Conservation (phyloP, 2,797 vertebrate species). For the Geotrypetes seraphini region DNA sequence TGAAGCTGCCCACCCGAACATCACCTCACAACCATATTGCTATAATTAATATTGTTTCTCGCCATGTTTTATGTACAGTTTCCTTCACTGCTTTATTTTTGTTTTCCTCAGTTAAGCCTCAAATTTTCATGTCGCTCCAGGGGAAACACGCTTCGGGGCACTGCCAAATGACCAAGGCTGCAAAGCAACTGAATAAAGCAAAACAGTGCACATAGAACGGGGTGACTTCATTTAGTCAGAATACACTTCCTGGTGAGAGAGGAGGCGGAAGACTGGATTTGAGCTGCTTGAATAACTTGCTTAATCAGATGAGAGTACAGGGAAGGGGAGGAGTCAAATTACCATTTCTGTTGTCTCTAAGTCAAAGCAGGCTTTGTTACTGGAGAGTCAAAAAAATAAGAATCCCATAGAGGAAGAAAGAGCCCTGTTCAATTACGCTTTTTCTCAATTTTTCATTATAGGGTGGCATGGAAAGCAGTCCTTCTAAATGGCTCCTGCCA, state of each 20-base stretch:
- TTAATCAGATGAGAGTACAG: too few species aligned
- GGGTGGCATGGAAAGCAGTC: too few species aligned
- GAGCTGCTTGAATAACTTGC: too few species aligned
- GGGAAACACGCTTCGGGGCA: conserved; percentile 80
- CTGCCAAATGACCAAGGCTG: conserved; percentile 72
- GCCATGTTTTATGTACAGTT: conserved; percentile 84
- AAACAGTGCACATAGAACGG: conserved; percentile 76
- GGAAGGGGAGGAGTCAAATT: conserved; percentile 10
- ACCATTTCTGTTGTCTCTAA: conserved; percentile 11
- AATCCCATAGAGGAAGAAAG: conserved; percentile 34
- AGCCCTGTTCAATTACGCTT: too few species aligned
- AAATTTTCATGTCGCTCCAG: conserved; percentile 58
- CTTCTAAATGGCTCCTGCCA: too few species aligned
- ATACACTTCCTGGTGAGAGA: conserved; percentile 61
- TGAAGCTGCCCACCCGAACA: conserved; percentile 78
- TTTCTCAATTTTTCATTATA: too few species aligned
- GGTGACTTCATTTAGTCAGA: conserved; percentile 63
- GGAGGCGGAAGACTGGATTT: conserved; percentile 80
- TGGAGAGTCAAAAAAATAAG: conserved; percentile 34
- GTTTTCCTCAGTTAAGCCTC: conserved; percentile 67
- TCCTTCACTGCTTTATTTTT: conserved; percentile 62
- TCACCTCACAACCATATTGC: conserved; percentile 81
- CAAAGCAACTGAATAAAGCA: conserved; percentile 76
- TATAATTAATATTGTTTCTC: conserved; percentile 68
- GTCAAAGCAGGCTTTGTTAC: conserved; percentile 30